Evolutionary conservation across 2,113 vertebrate species (phyloP).

Genomic region (Pollachius pollachius): DNA sequence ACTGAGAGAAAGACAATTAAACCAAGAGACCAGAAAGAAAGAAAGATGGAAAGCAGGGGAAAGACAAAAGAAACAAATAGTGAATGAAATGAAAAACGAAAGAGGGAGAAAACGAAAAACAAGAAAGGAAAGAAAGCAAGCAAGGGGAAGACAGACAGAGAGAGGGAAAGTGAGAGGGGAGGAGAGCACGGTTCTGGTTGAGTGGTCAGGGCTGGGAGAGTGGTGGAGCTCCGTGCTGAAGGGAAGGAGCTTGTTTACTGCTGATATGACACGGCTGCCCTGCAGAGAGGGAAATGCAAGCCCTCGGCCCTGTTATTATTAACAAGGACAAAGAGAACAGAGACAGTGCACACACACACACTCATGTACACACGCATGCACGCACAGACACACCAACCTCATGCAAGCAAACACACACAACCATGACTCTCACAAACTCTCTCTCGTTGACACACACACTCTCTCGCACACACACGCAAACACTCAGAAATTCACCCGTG

Average conservation of each 20-base stretch:
- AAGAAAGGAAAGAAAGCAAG: slow-evolving; percentile 40
- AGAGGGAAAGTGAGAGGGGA: slow-evolving; percentile 59
- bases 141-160: slow-evolving; percentile 23
- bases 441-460: slow-evolving; percentile 59
- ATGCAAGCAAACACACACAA: too few species aligned
- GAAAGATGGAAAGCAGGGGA: slow-evolving; percentile 12
- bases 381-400: slow-evolving; percentile 21
- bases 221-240: slow-evolving; percentile 72
- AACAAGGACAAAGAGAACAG: slow-evolving; percentile 85
- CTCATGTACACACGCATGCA: slow-evolving; percentile 9
- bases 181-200: slow-evolving; percentile 77
- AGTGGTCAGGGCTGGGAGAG: slow-evolving; percentile 73
- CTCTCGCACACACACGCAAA: slow-evolving; percentile 58
- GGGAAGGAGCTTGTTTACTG: slow-evolving; percentile 80
- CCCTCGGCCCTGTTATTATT: slow-evolving; percentile 84
- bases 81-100: slow-evolving; percentile 45
- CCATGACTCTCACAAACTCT: slow-evolving; percentile 51
- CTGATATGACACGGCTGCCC: slow-evolving; percentile 79
- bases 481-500: slow-evolving; percentile 22
- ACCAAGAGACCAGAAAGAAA: slow-evolving; percentile 45
- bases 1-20: slow-evolving; percentile 29
- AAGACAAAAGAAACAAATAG: slow-evolving; percentile 41
- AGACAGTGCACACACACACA: slow-evolving; percentile 56
- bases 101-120: slow-evolving; percentile 40
- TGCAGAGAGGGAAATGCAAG: slow-evolving; percentile 76